Conservation (phyloP, 2,888 invertebrate species). For the Micropterix aruncella region DNA sequence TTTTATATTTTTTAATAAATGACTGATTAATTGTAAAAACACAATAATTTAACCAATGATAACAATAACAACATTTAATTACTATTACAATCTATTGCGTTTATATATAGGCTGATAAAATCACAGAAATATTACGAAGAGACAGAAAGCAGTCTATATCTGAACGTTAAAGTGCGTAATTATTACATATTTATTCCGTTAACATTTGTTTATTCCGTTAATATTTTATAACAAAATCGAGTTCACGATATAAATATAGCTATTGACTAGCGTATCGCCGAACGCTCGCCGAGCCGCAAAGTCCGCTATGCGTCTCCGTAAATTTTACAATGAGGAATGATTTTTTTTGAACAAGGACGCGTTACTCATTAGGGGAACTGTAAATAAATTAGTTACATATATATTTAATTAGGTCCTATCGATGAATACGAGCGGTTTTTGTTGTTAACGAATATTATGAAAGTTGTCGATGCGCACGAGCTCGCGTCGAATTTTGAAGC, state of each 20-base stretch:
- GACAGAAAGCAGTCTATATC: no score
- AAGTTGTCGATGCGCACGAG: neutral
- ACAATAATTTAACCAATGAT: no score
- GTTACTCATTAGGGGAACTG: slow-evolving; percentile 22
- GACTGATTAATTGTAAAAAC: no score
- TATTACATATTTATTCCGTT: no score
- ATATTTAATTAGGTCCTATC: slow-evolving; percentile 35
- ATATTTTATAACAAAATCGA: neutral
- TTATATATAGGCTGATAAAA: no score
- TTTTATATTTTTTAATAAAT: no score
- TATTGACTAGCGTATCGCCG: neutral
- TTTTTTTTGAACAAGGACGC: neutral
- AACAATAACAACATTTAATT: no score
- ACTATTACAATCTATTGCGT: no score
- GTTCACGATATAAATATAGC: neutral
- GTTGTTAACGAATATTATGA: slow-evolving; percentile 19
- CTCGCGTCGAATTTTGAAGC: neutral
- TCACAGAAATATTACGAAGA: no score
- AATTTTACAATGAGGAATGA: neutral
- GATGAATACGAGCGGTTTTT: slow-evolving; percentile 39
- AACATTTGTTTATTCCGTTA: neutral
- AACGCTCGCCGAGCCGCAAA: no score
- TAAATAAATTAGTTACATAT: slow-evolving; percentile 31
- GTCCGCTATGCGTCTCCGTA: neutral
- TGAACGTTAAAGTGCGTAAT: no score